phyloP scores from a whole-genome alignment of 37 sponge, comb jelly and placozoan species.

The Theonella swinhoei region DNA sequence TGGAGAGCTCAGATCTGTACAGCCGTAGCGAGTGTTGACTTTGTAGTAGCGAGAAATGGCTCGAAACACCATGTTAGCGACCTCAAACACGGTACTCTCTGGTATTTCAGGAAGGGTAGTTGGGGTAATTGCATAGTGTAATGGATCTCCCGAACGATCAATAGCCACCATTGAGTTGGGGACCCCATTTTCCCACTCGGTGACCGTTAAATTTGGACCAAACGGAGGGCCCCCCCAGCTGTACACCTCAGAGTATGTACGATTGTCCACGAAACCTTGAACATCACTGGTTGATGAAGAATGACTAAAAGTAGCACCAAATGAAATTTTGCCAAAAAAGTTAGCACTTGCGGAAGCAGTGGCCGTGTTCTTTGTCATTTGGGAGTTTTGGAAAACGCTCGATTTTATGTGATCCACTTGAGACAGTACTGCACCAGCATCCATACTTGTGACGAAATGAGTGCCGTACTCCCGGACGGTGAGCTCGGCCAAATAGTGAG shows the following conservation, averaged over 20 bases:
- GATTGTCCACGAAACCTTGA: constrained; percentile 14
- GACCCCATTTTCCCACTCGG: constrained; percentile 77
- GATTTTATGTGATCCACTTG: constrained; percentile 47
- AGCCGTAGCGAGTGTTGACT: constrained; percentile 69
- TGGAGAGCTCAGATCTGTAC: constrained; percentile 50
- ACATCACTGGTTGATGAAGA: background rate
- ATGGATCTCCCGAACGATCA: constrained; percentile 72
- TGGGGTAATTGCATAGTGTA: constrained; percentile 57
- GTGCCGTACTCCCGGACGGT: constrained; percentile 81
- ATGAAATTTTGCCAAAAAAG: constrained; percentile 44
- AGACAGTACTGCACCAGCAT: constrained; percentile 66
- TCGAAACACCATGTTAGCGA: constrained; percentile 43
- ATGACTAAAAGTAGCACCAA: constrained; percentile 18
- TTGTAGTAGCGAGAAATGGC: constrained; percentile 67
- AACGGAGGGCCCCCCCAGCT: constrained; percentile 76
- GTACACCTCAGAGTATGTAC: constrained; percentile 50
- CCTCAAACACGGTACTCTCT: constrained; percentile 30
- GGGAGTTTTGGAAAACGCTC: background rate
- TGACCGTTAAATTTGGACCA: constrained; percentile 56
- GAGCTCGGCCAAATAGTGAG: constrained; percentile 66
- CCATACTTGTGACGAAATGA: constrained; percentile 53
- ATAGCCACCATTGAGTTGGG: constrained; percentile 76
- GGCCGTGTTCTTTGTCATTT: background rate
- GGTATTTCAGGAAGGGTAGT: constrained; percentile 67
- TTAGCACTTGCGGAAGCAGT: constrained; percentile 61